phyloP scores from a whole-genome alignment of 1,140 invertebrate genomes.

The Meloidogyne chitwoodi region DNA sequence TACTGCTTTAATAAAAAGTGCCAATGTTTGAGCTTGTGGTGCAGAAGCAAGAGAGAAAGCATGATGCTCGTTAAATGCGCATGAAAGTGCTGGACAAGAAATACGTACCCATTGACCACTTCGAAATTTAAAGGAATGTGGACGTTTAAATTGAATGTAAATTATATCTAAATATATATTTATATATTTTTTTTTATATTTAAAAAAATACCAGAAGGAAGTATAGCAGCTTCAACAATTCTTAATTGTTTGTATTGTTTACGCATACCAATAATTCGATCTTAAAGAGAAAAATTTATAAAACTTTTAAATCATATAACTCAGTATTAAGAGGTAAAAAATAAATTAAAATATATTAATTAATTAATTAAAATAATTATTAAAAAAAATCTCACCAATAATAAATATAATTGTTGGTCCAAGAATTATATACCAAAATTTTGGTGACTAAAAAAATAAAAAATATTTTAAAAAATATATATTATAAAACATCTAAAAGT shows the following conservation, averaged over 20 bases:
- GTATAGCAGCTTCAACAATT: conserved; percentile 86
- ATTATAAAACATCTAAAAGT: conserved; percentile 73
- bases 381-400: conserved; percentile 13
- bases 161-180: conserved; percentile 63
- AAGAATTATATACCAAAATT: conserved; percentile 92
- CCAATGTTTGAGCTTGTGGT: conserved; percentile 92
- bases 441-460: conserved; percentile 65
- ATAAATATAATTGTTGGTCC: conserved; percentile 72
- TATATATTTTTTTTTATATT: background rate
- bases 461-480: background rate
- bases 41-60: conserved; percentile 96
- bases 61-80: conserved; percentile 80
- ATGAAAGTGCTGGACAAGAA: conserved; percentile 81
- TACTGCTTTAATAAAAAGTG: conserved; percentile 94
- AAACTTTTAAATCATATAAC: too few species aligned
- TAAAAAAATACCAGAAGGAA: conserved; percentile 74
- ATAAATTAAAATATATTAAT: too few species aligned
- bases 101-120: conserved; percentile 82
- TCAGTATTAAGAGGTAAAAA: too few species aligned
- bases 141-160: conserved; percentile 69
- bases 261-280: conserved; percentile 61
- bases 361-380: too few species aligned
- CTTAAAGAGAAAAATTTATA: conserved; percentile 9
- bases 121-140: conserved; percentile 91
- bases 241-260: conserved; percentile 74